Conservation (phyloP, 2,888 invertebrate genomes). For the Hirtodrosophila histrioides region DNA sequence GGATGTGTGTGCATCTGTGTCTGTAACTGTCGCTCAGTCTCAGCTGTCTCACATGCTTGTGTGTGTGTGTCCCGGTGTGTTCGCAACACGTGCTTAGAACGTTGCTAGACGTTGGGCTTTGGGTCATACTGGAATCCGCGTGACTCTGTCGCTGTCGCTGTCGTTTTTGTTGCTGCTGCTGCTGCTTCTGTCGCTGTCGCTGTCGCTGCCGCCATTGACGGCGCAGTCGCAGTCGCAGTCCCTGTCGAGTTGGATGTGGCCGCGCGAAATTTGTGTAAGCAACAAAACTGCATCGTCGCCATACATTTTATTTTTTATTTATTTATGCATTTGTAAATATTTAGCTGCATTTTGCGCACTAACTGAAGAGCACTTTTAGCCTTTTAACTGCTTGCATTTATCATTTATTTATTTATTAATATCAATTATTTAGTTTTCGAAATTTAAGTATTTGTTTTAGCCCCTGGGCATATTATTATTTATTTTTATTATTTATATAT, state of each 20-base stretch:
- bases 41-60: slow-evolving; percentile 37
- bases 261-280: no score
- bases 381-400: no score
- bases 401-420: background rate
- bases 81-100: slow-evolving; percentile 84
- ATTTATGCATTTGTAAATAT: slow-evolving; percentile 37
- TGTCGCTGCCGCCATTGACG: slow-evolving; percentile 10
- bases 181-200: slow-evolving; percentile 29
- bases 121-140: slow-evolving; percentile 84
- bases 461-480: no score
- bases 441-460: no score
- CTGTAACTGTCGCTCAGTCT: slow-evolving; percentile 36
- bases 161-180: no score
- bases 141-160: slow-evolving; percentile 76
- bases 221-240: slow-evolving; percentile 13
- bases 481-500: no score
- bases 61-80: slow-evolving; percentile 61
- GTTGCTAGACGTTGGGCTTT: slow-evolving; percentile 82
- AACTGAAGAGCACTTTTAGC: slow-evolving; percentile 1
- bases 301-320: slow-evolving; percentile 10
- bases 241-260: no score
- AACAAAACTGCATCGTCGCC: background rate
- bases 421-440: background rate
- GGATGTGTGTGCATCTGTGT: slow-evolving; percentile 18
- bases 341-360: slow-evolving; percentile 29